Evolutionary conservation across 2,888 invertebrate genomes (phyloP).

Genomic region (Noctuana brunneofusca): DNA sequence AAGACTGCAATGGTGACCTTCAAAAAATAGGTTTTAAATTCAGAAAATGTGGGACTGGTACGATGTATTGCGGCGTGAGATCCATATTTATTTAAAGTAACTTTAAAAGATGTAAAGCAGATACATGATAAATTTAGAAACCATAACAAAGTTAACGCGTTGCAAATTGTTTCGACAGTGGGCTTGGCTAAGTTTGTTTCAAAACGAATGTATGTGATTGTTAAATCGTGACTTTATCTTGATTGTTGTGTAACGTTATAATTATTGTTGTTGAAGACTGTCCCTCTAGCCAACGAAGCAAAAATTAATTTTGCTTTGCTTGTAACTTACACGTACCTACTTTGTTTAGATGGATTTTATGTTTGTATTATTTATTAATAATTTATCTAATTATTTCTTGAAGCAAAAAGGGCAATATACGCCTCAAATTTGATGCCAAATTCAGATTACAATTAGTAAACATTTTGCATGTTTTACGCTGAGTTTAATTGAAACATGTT

Average conservation of each 20-base stretch:
- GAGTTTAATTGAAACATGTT: too few species aligned
- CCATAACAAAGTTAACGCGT: constrained; percentile 12
- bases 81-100: not conserved
- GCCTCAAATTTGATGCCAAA: too few species aligned
- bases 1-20: too few species aligned
- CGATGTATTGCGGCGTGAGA: not conserved
- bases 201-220: constrained; percentile 21
- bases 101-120: not conserved
- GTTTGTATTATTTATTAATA: too few species aligned
- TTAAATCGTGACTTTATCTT: constrained; percentile 16
- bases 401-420: too few species aligned
- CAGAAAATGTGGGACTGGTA: too few species aligned
- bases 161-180: constrained; percentile 24
- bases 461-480: too few species aligned
- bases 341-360: too few species aligned
- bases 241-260: constrained; percentile 8
- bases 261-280: not conserved
- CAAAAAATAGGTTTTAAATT: too few species aligned
- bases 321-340: too few species aligned
- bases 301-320: not conserved
- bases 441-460: too few species aligned
- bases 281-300: not conserved
- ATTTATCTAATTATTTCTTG: too few species aligned
- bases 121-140: not conserved
- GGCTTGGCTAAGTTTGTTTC: constrained; percentile 15